Conservation (phyloP, 1,140 invertebrate genomes). For the Andrena cerasifolii region DNA sequence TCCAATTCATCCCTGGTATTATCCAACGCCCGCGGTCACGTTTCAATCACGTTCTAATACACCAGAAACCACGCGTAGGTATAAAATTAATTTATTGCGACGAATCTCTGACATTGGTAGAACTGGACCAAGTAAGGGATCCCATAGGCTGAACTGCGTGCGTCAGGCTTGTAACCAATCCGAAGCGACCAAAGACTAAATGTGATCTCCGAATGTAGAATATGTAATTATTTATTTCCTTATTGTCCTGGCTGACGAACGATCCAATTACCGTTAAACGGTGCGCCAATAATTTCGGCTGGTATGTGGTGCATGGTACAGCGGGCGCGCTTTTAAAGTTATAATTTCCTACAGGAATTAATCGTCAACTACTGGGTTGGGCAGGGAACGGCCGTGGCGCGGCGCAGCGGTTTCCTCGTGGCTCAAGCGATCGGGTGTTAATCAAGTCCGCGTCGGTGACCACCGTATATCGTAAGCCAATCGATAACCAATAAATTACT, state of each 20-base stretch:
- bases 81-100: background rate
- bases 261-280: slow-evolving; percentile 30
- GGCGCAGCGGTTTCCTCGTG: slow-evolving; percentile 14
- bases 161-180: background rate
- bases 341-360: slow-evolving; percentile 47
- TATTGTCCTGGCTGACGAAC: slow-evolving; percentile 27
- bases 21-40: background rate
- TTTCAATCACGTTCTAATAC: background rate
- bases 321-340: slow-evolving; percentile 12
- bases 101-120: background rate
- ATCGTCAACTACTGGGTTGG: slow-evolving; percentile 47
- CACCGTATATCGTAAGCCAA: slow-evolving; percentile 41
- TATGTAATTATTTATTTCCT: slow-evolving; percentile 34
- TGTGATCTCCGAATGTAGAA: background rate
- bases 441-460: slow-evolving; percentile 53
- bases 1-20: background rate
- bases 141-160: no score
- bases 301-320: background rate
- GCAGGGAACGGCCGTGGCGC: no score
- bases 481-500: slow-evolving; percentile 55
- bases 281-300: slow-evolving; percentile 17
- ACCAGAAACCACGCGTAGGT: background rate
- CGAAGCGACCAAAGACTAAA: background rate
- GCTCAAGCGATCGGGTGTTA: slow-evolving; percentile 52
- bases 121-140: background rate